phyloP scores from a whole-genome alignment of 2,113 vertebrate species.

The Sialia sialis region DNA sequence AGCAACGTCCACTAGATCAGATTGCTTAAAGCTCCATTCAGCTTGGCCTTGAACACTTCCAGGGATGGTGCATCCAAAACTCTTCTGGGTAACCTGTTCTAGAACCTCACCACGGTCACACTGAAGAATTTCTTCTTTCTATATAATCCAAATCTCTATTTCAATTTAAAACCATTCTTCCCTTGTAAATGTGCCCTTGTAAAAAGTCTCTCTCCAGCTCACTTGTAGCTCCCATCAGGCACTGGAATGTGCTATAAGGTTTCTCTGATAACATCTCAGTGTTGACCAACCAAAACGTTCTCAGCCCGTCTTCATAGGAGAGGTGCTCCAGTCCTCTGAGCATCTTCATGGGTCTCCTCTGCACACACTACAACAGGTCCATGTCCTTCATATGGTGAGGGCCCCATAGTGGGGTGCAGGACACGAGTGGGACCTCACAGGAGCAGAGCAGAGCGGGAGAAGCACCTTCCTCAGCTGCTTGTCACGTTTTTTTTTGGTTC shows the following conservation, averaged over 20 bases:
- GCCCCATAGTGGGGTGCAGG: background rate
- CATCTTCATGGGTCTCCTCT: background rate
- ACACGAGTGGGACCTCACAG: background rate
- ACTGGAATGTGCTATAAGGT: background rate
- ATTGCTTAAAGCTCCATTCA: background rate
- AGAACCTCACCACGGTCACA: background rate
- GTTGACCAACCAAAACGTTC: background rate
- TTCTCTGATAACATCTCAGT: background rate
- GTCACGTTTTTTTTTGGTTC: background rate
- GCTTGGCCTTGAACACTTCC: background rate
- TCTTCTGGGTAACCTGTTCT: background rate
- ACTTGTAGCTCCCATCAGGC: background rate
- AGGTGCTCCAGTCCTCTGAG: background rate
- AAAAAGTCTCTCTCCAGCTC: background rate
- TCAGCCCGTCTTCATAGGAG: background rate
- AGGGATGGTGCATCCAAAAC: background rate
- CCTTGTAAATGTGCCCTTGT: fast-evolving
- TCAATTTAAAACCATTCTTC: background rate
- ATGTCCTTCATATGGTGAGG: background rate
- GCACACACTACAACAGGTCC: background rate
- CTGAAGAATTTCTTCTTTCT: background rate
- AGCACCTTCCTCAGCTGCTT: background rate
- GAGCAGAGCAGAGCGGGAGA: background rate
- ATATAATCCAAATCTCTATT: background rate
- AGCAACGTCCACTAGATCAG: background rate